These are phyloP conservation scores for Nasonia oneida DNA, from an alignment of 2,888 invertebrate genomes.

Conservation along the genomic window DNA sequence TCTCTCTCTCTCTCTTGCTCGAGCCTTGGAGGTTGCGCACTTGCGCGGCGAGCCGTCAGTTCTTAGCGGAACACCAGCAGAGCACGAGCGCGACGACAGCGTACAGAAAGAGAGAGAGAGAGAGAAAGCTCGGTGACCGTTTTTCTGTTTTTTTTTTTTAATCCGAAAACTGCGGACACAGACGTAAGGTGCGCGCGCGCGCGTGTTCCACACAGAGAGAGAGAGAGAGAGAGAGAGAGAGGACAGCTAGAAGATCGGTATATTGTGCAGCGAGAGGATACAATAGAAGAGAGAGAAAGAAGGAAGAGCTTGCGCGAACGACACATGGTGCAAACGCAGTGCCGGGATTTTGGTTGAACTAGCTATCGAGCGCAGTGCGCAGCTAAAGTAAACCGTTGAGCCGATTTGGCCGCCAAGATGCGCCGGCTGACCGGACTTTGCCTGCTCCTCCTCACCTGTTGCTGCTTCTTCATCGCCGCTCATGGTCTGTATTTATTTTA, in stretches of 20 bases:
- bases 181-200: no score
- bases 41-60: conserved; percentile 46
- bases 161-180: neutral
- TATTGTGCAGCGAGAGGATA: neutral
- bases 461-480: conserved; percentile 31
- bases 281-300: neutral
- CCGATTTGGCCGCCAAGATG: conserved; percentile 65
- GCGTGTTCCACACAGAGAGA: no score
- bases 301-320: neutral
- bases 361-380: conserved; percentile 40
- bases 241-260: neutral
- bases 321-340: conserved; percentile 46
- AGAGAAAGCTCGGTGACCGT: neutral
- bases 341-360: neutral
- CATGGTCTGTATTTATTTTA: conserved; percentile 37
- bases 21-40: conserved; percentile 26
- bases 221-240: no score
- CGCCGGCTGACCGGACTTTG: conserved; percentile 71
- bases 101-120: neutral
- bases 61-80: conserved; percentile 52
- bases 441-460: conserved; percentile 62
- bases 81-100: conserved; percentile 21
- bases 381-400: neutral
- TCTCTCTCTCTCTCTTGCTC: neutral
- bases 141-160: neutral